phyloP scores from a whole-genome alignment of 1,140 invertebrate genomes.

The Sarcophaga bullata region DNA sequence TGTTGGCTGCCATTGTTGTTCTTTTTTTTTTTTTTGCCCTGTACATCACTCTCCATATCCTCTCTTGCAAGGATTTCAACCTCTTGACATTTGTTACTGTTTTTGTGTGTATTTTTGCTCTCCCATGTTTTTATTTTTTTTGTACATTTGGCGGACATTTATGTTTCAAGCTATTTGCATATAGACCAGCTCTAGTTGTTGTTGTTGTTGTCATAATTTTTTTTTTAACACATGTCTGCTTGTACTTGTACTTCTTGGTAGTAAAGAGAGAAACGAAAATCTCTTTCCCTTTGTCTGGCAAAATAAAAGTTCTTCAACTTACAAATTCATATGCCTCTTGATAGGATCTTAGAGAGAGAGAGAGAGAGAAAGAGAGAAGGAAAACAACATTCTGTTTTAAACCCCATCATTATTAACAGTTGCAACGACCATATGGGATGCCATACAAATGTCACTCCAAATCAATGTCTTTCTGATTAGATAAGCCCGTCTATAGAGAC shows the following conservation, averaged over 20 bases:
- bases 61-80: not conserved
- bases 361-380: not conserved
- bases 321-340: constrained; percentile 1
- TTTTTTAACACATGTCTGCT: not conserved
- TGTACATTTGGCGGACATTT: constrained; percentile 15
- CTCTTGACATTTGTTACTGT: constrained; percentile 1
- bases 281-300: not conserved
- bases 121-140: not conserved
- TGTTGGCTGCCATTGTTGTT: no score
- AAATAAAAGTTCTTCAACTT: not conserved
- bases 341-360: not conserved
- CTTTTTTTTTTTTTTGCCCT: no score
- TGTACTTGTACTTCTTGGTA: not conserved
- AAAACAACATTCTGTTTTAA: not conserved
- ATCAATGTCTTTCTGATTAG: no score
- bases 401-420: not conserved
- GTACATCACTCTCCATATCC: not conserved
- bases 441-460: not conserved
- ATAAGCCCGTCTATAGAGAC: no score
- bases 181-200: not conserved
- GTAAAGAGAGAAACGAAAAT: not conserved
- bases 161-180: not conserved
- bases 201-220: not conserved
- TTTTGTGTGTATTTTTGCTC: not conserved
- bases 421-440: not conserved